phyloP scores from a whole-genome alignment of 2,888 invertebrate species.

The Rhagonycha fulva region DNA sequence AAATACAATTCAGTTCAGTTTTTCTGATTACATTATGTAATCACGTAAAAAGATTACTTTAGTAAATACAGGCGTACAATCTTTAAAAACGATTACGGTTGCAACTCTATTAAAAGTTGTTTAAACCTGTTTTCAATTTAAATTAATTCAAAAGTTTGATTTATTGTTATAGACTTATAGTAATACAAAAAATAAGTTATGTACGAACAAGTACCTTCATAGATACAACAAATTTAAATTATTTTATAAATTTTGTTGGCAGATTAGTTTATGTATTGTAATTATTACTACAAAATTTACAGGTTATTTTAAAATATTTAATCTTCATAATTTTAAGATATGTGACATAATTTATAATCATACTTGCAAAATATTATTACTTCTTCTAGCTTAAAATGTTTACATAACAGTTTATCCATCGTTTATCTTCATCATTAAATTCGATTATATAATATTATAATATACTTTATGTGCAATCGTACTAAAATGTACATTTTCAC shows the following conservation, averaged over 20 bases:
- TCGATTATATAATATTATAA: no score
- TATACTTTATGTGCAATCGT: no score
- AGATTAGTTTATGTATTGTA: background rate
- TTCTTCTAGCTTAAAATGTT: background rate
- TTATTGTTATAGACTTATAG: background rate
- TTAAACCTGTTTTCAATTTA: background rate
- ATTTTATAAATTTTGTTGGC: background rate
- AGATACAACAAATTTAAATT: background rate
- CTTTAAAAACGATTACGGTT: background rate
- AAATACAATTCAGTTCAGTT: background rate
- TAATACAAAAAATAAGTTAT: background rate
- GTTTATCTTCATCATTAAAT: background rate
- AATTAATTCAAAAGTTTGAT: background rate
- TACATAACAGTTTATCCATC: background rate
- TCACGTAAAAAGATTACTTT: background rate
- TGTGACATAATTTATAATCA: background rate
- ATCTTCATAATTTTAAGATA: background rate
- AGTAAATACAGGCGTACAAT: background rate
- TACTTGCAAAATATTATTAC: no score
- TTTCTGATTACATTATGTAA: background rate
- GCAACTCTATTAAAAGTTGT: background rate
- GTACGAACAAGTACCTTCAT: background rate
- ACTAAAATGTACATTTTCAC: no score
- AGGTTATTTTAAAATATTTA: background rate
- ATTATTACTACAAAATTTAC: background rate